A percentile compares a stretch with the other conserved stretches of the same genome.
Evolutionary conservation across 2,113 vertebrate species (phyloP).

Genomic region (Arizona elegans): DNA sequence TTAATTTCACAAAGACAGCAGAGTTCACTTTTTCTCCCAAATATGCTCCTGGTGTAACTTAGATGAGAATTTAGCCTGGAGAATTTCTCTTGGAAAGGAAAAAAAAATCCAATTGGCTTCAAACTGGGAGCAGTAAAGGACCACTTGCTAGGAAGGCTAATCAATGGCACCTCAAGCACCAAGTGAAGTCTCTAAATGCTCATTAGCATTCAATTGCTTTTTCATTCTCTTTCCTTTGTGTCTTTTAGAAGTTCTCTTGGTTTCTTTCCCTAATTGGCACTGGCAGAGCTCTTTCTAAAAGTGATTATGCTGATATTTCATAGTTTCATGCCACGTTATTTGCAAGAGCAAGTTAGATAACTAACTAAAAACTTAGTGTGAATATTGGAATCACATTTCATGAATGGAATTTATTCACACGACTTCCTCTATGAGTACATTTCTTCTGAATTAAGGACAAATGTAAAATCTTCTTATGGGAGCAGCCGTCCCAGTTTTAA

Average conservation of each 20-base stretch:
- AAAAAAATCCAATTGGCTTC: slow-evolving; percentile 36
- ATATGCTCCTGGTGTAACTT: slow-evolving; percentile 38
- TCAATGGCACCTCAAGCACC: slow-evolving; percentile 23
- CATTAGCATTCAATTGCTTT: slow-evolving; percentile 32
- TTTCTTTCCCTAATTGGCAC: slow-evolving; percentile 9
- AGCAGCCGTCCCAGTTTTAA: background rate
- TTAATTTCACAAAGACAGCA: slow-evolving; percentile 37
- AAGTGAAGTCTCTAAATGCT: slow-evolving; percentile 37
- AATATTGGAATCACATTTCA: background rate
- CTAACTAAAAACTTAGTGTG: background rate
- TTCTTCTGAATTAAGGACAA: background rate
- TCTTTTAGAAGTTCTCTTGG: slow-evolving; percentile 27
- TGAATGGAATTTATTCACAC: background rate
- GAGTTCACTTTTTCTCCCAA: background rate
- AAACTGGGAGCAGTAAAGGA: slow-evolving; percentile 35
- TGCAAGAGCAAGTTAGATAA: background rate
- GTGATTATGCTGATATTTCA: slow-evolving; percentile 10
- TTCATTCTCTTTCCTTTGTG: slow-evolving; percentile 9
- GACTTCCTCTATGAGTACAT: background rate
- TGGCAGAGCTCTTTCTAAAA: background rate
- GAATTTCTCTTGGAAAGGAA: slow-evolving; percentile 38
- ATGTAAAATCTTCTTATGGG: background rate
- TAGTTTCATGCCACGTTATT: background rate
- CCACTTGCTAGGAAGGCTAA: slow-evolving; percentile 39
- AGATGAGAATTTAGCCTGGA: slow-evolving; percentile 43